Evolutionary conservation across 2,888 invertebrate species (phyloP).

Genomic region (Ophion costatus): DNA sequence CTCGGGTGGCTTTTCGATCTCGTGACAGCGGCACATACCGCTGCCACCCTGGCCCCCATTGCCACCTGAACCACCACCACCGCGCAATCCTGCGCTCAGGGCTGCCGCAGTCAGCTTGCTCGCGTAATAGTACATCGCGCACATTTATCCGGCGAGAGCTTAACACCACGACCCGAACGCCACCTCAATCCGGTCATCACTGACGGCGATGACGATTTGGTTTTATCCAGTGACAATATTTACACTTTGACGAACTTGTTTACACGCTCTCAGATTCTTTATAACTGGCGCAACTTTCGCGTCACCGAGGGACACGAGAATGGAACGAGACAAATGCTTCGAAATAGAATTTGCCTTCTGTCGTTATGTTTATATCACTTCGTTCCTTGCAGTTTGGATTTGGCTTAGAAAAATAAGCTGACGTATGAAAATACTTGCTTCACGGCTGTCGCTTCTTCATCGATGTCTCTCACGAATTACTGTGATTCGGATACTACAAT

Average conservation of each 20-base stretch:
- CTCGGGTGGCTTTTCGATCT: constrained; percentile 69
- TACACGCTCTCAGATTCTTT: constrained; percentile 12
- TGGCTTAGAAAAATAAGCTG: constrained; percentile 17
- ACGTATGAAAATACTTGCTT: constrained; percentile 33
- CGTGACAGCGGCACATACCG: constrained; percentile 83
- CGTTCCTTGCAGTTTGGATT: background rate
- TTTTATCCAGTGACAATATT: constrained; percentile 67
- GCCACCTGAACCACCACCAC: constrained; percentile 83
- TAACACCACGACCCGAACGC: constrained; percentile 81
- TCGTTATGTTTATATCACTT: background rate
- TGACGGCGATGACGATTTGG: constrained; percentile 75
- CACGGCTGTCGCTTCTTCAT: background rate
- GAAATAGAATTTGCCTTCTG: background rate
- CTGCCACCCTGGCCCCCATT: constrained; percentile 82
- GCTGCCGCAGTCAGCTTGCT: constrained; percentile 88
- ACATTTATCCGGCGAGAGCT: constrained; percentile 82
- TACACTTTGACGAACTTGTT: constrained; percentile 52
- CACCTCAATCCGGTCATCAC: constrained; percentile 82
- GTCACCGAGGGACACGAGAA: background rate
- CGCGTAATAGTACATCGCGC: constrained; percentile 90
- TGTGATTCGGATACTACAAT: background rate
- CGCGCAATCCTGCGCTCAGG: constrained; percentile 86
- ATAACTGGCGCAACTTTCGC: constrained; percentile 3
- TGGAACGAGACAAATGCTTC: background rate
- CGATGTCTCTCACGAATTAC: background rate